Evolutionary conservation across 2,797 vertebrate species (phyloP).

Genomic region (Lutra lutra): DNA sequence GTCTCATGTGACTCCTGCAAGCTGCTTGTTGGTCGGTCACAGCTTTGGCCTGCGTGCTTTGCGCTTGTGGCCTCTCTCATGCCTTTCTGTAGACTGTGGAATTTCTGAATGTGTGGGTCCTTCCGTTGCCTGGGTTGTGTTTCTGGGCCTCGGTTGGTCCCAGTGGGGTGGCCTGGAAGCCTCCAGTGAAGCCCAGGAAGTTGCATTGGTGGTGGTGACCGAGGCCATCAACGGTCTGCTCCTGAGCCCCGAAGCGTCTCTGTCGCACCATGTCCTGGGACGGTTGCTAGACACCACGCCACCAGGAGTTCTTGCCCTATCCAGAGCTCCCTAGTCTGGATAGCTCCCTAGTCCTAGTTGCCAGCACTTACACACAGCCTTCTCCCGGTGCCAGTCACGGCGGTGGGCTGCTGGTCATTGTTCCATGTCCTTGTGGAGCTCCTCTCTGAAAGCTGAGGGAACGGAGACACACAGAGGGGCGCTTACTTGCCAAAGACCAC

Average conservation of each 20-base stretch:
- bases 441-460: conserved; percentile 1
- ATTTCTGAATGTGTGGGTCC: background rate
- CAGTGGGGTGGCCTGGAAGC: background rate
- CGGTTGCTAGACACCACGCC: accelerated
- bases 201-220: background rate
- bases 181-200: background rate
- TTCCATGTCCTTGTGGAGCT: background rate
- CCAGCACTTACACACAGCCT: background rate
- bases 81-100: background rate
- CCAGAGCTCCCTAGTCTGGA: background rate
- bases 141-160: background rate
- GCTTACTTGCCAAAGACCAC: background rate
- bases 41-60: background rate
- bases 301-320: background rate
- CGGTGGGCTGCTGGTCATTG: background rate
- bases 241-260: background rate
- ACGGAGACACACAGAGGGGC: background rate
- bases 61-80: background rate
- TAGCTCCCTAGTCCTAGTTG: background rate
- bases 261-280: background rate
- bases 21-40: background rate
- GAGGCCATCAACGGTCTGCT: background rate
- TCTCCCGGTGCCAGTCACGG: background rate
- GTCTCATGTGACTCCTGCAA: accelerated
- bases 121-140: background rate